phyloP scores from a whole-genome alignment of 2,797 vertebrate species.

The Perodicticus potto region DNA sequence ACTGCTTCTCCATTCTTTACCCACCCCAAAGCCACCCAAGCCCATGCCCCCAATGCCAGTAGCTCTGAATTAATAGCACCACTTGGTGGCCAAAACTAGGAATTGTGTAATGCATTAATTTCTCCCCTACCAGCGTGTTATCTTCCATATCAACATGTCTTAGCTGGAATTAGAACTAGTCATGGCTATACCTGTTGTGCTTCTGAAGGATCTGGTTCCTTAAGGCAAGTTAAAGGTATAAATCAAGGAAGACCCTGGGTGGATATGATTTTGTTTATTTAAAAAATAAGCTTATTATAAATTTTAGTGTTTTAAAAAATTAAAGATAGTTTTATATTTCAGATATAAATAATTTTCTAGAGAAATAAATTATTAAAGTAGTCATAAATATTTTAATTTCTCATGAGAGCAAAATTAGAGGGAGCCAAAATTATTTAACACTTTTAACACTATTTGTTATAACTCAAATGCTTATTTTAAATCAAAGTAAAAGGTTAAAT shows the following conservation, averaged over 20 bases:
- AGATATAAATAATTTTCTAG: slow-evolving; percentile 1
- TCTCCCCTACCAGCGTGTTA: neutral
- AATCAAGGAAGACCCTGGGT: neutral
- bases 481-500: slow-evolving; percentile 59
- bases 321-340: slow-evolving; percentile 18
- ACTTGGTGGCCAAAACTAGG: slow-evolving; percentile 75
- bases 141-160: neutral
- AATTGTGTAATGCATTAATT: slow-evolving; percentile 64
- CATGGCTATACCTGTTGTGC: neutral
- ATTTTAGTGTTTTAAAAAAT: slow-evolving; percentile 16
- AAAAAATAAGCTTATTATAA: slow-evolving; percentile 29
- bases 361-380: slow-evolving; percentile 55
- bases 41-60: neutral
- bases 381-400: slow-evolving; percentile 65
- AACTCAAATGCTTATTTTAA: slow-evolving; percentile 32
- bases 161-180: neutral
- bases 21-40: slow-evolving; percentile 50
- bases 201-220: slow-evolving; percentile 49
- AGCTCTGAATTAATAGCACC: slow-evolving; percentile 76
- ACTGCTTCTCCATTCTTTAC: neutral
- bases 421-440: neutral
- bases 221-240: slow-evolving; percentile 55
- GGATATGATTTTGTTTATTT: neutral
- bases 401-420: slow-evolving; percentile 57
- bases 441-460: slow-evolving; percentile 51